phyloP scores from a whole-genome alignment of 2,113 vertebrate genomes.

The Pachycephala philippinensis region DNA sequence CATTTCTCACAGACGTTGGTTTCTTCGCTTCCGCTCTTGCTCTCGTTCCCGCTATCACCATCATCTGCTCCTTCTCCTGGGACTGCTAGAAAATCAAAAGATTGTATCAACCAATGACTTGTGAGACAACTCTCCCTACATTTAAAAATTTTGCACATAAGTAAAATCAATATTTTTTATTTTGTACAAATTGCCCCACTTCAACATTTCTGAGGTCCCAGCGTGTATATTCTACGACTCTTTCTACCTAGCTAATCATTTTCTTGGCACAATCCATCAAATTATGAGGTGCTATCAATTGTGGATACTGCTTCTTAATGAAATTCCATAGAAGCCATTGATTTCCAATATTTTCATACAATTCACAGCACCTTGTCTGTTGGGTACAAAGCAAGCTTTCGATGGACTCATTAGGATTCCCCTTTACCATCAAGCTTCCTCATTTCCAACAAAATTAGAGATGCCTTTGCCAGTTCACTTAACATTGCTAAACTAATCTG shows the following conservation, averaged over 20 bases:
- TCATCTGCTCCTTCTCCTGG: constrained; percentile 88
- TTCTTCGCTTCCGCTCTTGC: constrained; percentile 92
- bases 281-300: constrained; percentile 99
- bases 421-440: constrained; percentile 87
- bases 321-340: constrained; percentile 99
- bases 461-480: constrained; percentile 87
- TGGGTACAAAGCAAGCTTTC: constrained; percentile 93
- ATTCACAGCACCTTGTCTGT: constrained; percentile 91
- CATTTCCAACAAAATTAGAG: constrained; percentile 94
- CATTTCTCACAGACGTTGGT: constrained; percentile 93
- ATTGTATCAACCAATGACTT: constrained; percentile 78
- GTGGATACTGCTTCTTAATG: constrained; percentile 98
- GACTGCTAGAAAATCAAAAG: constrained; percentile 81
- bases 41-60: constrained; percentile 91
- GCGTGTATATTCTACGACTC: constrained; percentile 78
- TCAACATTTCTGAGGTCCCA: constrained; percentile 83
- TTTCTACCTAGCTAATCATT: constrained; percentile 95
- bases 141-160: constrained; percentile 86
- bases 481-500: constrained; percentile 83
- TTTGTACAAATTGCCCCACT: constrained; percentile 92
- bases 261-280: constrained; percentile 98
- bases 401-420: constrained; percentile 96
- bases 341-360: constrained; percentile 99
- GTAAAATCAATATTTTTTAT: constrained; percentile 92
- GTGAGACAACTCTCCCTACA: constrained; percentile 72